Percentiles rank a stretch among this genome's conserved stretches.
phyloP scores from a whole-genome alignment of 2,113 vertebrate species.

The Scophthalmus maximus region DNA sequence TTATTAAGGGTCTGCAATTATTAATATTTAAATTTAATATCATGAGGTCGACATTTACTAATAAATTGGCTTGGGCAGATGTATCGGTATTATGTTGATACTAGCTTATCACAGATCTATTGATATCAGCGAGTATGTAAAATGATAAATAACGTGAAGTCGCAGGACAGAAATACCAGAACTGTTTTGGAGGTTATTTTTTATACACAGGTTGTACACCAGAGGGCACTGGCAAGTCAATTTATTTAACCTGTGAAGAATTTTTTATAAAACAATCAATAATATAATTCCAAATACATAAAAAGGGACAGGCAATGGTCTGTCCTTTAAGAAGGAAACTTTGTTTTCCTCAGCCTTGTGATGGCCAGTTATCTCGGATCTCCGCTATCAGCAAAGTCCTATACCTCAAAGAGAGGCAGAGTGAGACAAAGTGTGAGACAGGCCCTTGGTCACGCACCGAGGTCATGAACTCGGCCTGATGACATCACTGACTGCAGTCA shows the following conservation, averaged over 20 bases:
- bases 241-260: neutral
- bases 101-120: neutral
- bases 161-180: neutral
- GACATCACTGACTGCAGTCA: too few species aligned
- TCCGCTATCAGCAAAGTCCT: neutral
- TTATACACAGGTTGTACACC: neutral
- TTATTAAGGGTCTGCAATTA: neutral
- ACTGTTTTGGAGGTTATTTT: neutral
- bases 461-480: too few species aligned
- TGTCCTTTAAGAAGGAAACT: neutral
- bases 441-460: too few species aligned
- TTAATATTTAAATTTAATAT: neutral
- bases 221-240: neutral
- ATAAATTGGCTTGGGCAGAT: neutral
- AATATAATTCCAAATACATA: neutral
- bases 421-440: too few species aligned
- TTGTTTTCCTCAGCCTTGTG: neutral
- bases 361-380: neutral
- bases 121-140: neutral
- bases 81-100: too few species aligned
- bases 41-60: neutral
- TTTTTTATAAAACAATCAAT: neutral
- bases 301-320: too few species aligned
- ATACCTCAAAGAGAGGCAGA: neutral
- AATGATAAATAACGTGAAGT: neutral